Base-by-base conservation (phyloP, 2,113 vertebrate species). In the Solea solea region DNA sequence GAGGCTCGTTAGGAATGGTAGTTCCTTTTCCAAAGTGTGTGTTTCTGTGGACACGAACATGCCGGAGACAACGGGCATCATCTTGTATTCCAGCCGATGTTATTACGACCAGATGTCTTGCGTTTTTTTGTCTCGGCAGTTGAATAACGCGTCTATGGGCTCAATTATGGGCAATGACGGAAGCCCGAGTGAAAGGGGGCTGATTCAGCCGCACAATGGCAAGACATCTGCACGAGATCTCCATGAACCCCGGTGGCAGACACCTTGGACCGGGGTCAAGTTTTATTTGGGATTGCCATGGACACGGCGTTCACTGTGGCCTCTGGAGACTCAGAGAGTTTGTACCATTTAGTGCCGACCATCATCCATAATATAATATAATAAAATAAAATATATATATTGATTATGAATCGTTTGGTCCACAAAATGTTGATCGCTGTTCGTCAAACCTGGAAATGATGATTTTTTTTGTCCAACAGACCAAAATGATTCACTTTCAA, bases 101-200 rank as follows among this genome's bases (percentile, higher is more conserved):
- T 21, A 87, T 88, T 89, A 89, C 91, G 87, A 91, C 88, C 91
- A 92, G 89, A 93, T 92, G 92, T 90, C 90, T 86, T 82, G 82
- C 86, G 64, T 90, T 21, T 90, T 21, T 90, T 93, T 90, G 86
- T 82, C 85, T 91, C 80, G 76, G 89, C 83, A 81, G 79, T 74
- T 64, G 80, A 81, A 74, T 83, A 88, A 88, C 80, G 56, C 27
- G 74, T 93, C 89, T 85, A 78, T 82, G 72, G 86, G 88, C 89
- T 91, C 88, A 89, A 90, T 90, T 90, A 91, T 85, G 72, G 72
- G 90, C 87, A 62, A 86, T 91, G 89, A 90, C 76, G 73, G 86
- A 85, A 77, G 88, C 87, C 21, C 83, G 83, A 89, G 86, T 88
- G 87, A 92, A 89, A 88, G 80, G 54, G 21, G 77, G 65, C 85